Evolutionary conservation across 30 jellyfish, hydroid and myxozoan species (phyloP), one percentile per base, ranked within the genome.

Genomic region (Turritopsis dohrnii): DNA sequence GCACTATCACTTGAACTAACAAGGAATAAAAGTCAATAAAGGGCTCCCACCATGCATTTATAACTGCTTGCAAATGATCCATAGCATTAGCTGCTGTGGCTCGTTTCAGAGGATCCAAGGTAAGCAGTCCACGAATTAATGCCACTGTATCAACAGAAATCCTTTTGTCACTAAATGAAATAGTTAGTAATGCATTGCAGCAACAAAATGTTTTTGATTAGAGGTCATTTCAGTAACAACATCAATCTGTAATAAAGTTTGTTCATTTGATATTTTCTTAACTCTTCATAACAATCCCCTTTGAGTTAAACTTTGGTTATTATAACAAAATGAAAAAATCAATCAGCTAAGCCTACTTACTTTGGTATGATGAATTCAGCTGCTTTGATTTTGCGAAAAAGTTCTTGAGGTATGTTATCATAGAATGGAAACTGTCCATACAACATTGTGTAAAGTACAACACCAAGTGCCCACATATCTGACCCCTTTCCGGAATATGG

Each of bases 381-480:
- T 69, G 96, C 92, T 72, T 94, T 94, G 81, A 94, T 94, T 60
- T 94, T 94, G 22, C 99, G 71, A 60, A 88, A 94, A 66, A 94
- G 87, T 74, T 88, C 96, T 54, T 89, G 95, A 21, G 99, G 99
- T 17, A 87, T 94, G 52, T 89, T 89, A 66, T 94, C 99, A 80
- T 87, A 94, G 52, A 94, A 94, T 9, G 99, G 99, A 71, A 94
- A 94, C 66, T 86, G 96, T 29, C 99, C 99, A 83, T 94, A 94
- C 66, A 94, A 83, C 99, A 94, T 94, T 7, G 99, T 94, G 90
- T 73, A 94, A 19, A 94, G 88, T 1, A 94, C 96, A 54, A 94
- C 99, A 24, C 99, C 99, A 31, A 94, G 91, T 1, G 99, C 96
- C 99, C 99, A 94, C 96, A 94, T 79, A 71, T 94, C 99, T 52